phyloP scores from a whole-genome alignment of 2,797 vertebrate species.

The Halcyon smyrnensis region DNA sequence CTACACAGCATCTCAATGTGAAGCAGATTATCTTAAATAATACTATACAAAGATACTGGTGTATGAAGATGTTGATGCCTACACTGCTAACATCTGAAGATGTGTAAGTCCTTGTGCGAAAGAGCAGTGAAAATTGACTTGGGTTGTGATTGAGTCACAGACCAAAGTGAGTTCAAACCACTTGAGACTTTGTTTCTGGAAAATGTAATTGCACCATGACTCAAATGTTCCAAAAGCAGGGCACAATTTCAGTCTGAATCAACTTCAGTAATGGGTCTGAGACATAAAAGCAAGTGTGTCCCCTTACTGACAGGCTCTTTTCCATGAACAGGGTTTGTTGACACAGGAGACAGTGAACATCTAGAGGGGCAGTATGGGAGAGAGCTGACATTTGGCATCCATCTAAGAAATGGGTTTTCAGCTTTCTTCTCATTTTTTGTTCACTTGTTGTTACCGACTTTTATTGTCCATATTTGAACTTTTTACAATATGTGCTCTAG shows the following conservation, averaged over 20 bases:
- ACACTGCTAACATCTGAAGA: not conserved
- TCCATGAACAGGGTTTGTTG: not conserved
- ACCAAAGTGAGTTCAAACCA: not conserved
- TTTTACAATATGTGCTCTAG: rapidly evolving
- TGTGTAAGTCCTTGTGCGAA: not conserved
- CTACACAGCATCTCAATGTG: not conserved
- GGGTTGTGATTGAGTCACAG: not conserved
- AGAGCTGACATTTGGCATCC: not conserved
- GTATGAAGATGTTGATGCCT: not conserved
- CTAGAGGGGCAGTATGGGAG: not conserved
- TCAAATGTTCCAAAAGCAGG: not conserved
- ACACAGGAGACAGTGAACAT: rapidly evolving
- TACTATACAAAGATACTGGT: not conserved
- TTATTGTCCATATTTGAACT: not conserved
- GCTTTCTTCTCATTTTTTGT: not conserved
- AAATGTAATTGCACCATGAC: not conserved
- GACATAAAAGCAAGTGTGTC: not conserved
- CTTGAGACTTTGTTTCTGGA: not conserved
- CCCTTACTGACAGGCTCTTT: not conserved
- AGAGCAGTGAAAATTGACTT: not conserved
- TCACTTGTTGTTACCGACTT: not conserved
- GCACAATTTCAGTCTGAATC: not conserved
- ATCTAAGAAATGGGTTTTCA: rapidly evolving
- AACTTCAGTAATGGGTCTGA: not conserved
- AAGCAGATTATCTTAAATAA: not conserved